Evolutionary conservation across 2,797 vertebrate species (phyloP).

Genomic region (Botia almorhae): DNA sequence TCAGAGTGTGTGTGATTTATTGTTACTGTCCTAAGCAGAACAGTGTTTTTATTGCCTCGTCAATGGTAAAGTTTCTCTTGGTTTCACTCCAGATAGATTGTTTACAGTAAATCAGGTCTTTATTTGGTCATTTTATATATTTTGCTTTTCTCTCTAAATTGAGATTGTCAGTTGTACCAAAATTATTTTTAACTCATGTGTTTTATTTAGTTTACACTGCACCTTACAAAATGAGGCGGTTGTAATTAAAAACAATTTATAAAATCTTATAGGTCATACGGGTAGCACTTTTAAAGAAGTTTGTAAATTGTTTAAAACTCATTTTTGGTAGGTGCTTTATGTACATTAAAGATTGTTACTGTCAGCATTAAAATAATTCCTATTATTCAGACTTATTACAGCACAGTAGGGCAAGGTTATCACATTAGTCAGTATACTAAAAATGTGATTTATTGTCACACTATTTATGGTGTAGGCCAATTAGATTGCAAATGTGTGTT

Average conservation of each 20-base stretch:
- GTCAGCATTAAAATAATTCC: not conserved
- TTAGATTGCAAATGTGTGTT: not conserved
- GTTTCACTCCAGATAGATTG: not conserved
- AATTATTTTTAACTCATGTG: not conserved
- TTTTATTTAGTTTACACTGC: not conserved
- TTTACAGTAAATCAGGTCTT: not conserved
- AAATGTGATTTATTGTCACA: not conserved
- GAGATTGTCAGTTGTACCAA: not conserved
- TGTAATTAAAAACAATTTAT: too few relatives aligned
- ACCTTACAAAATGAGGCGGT: not conserved
- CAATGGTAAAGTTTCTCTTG: not conserved
- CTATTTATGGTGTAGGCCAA: not conserved
- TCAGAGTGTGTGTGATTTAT: too few relatives aligned
- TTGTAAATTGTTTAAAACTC: not conserved
- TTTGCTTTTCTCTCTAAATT: not conserved
- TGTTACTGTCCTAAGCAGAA: too few relatives aligned
- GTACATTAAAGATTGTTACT: not conserved
- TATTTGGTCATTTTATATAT: too few relatives aligned
- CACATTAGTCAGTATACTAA: not conserved
- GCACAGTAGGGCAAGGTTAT: not conserved
- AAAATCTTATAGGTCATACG: not conserved
- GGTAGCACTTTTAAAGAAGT: not conserved
- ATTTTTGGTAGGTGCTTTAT: not conserved
- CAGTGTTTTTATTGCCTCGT: not conserved
- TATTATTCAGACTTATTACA: not conserved